Conservation (phyloP, 2,888 invertebrate genomes). For the Argyresthia albistria region DNA sequence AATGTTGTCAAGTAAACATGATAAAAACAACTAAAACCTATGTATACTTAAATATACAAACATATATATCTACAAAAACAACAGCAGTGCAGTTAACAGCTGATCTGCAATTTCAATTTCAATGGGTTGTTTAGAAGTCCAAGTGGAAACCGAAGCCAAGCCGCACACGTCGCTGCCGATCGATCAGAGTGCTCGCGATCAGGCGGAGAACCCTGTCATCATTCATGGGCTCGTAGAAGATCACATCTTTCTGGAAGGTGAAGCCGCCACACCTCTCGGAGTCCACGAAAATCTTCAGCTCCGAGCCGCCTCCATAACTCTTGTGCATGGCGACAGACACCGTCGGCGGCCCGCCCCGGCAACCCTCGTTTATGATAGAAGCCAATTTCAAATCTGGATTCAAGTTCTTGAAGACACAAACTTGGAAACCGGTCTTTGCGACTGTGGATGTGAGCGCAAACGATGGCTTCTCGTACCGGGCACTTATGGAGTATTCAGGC, state of each 20-base stretch:
- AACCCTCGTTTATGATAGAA: constrained; percentile 42
- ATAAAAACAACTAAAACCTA: constrained; percentile 61
- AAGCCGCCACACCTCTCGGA: constrained; percentile 57
- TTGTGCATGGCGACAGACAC: constrained; percentile 51
- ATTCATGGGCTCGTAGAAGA: constrained; percentile 41
- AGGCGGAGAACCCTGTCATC: constrained; percentile 46
- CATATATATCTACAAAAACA: constrained; percentile 32
- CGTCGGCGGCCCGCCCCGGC: constrained; percentile 28
- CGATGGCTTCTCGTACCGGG: constrained; percentile 38
- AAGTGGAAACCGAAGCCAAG: constrained; percentile 56
- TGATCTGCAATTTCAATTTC: constrained; percentile 2
- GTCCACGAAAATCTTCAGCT: constrained; percentile 56
- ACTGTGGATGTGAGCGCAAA: constrained; percentile 45
- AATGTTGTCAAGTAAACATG: background rate
- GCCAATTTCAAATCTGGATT: constrained; percentile 45
- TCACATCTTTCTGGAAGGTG: constrained; percentile 47
- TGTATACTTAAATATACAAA: constrained; percentile 69
- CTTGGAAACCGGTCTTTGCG: constrained; percentile 43
- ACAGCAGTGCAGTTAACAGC: constrained; percentile 8
- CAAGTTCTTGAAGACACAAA: constrained; percentile 50
- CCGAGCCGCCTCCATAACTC: constrained; percentile 39
- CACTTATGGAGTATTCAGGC: constrained; percentile 46
- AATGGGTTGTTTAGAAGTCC: constrained; percentile 35
- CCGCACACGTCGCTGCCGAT: constrained; percentile 44
- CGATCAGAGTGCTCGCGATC: constrained; percentile 48